Conservation (phyloP, 2,113 vertebrate genomes). For the Nansenia antarctica region DNA sequence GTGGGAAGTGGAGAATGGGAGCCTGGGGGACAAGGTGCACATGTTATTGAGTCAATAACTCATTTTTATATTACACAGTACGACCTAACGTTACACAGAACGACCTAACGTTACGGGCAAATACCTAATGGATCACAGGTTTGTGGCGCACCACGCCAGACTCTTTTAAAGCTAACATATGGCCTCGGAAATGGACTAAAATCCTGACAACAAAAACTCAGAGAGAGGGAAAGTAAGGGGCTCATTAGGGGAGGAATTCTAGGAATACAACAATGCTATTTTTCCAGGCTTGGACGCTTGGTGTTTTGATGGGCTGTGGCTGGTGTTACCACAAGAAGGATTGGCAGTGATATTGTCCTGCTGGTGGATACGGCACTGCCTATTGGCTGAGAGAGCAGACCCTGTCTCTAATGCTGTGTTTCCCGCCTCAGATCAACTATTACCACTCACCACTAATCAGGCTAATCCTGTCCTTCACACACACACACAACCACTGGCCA, state of each 20-base stretch:
- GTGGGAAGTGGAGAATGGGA: constrained; percentile 53
- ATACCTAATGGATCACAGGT: constrained; percentile 51
- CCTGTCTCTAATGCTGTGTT: constrained; percentile 49
- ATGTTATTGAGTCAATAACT: constrained; percentile 67
- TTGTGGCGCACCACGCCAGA: constrained; percentile 14
- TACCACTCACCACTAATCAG: too few species aligned
- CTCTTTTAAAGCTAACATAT: too few species aligned
- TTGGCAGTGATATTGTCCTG: constrained; percentile 5
- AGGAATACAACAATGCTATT: constrained; percentile 33
- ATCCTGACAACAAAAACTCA: too few species aligned
- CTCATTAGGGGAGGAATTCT: constrained; percentile 27
- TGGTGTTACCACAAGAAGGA: constrained; percentile 26
- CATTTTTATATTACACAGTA: constrained; percentile 63
- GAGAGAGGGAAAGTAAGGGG: constrained; percentile 28
- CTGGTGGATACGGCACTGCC: constrained; percentile 32
- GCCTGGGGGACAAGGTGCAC: constrained; percentile 47
- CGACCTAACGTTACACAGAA: constrained; percentile 54
- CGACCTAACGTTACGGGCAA: constrained; percentile 35
- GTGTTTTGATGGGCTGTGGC: constrained; percentile 49
- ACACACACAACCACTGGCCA: too few species aligned
- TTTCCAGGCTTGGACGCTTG: constrained; percentile 39
- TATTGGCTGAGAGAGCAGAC: constrained; percentile 25
- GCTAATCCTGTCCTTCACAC: too few species aligned
- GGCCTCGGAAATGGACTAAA: too few species aligned
- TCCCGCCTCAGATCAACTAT: constrained; percentile 33